These are phyloP conservation scores for Zygogramma bicolorata DNA, from an alignment of 2,888 invertebrate genomes.

Conservation along the genomic window DNA sequence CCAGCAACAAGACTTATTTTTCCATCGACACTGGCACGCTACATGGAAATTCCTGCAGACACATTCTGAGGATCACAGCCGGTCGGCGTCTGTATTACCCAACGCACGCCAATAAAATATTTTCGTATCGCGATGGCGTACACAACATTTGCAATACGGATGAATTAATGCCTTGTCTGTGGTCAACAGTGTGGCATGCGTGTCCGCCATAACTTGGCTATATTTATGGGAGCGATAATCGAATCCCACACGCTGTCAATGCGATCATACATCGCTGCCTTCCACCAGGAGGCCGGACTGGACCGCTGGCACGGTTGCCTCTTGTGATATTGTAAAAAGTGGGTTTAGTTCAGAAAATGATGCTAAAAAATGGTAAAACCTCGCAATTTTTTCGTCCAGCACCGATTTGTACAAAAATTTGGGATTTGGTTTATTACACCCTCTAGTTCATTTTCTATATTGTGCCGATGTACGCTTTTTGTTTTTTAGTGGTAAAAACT, in stretches of 20 bases:
- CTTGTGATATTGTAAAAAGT: slow-evolving; percentile 22
- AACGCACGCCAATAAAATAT: slow-evolving; percentile 28
- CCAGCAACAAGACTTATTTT: too few relatives aligned
- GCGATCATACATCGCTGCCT: slow-evolving; percentile 49
- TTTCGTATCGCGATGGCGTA: slow-evolving; percentile 31
- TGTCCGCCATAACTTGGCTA: slow-evolving; percentile 46
- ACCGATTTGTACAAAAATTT: too few relatives aligned
- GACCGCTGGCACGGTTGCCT: slow-evolving; percentile 30
- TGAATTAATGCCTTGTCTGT: slow-evolving; percentile 45
- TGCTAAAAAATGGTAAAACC: too few relatives aligned
- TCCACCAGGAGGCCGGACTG: slow-evolving; percentile 44
- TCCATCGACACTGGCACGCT: too few relatives aligned
- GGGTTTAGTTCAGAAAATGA: too few relatives aligned
- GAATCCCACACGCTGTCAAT: slow-evolving; percentile 55
- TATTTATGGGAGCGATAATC: slow-evolving; percentile 53
- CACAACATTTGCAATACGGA: slow-evolving; percentile 44
- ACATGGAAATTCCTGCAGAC: not conserved
- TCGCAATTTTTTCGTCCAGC: too few relatives aligned
- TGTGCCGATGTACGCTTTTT: too few relatives aligned
- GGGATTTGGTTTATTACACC: too few relatives aligned
- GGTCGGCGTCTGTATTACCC: not conserved
- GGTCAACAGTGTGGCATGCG: slow-evolving; percentile 45
- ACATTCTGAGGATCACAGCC: not conserved
- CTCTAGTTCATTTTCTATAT: too few relatives aligned
- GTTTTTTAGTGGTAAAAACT: too few relatives aligned